phyloP scores from a whole-genome alignment of 2,113 vertebrate genomes.

The Equus przewalskii region DNA sequence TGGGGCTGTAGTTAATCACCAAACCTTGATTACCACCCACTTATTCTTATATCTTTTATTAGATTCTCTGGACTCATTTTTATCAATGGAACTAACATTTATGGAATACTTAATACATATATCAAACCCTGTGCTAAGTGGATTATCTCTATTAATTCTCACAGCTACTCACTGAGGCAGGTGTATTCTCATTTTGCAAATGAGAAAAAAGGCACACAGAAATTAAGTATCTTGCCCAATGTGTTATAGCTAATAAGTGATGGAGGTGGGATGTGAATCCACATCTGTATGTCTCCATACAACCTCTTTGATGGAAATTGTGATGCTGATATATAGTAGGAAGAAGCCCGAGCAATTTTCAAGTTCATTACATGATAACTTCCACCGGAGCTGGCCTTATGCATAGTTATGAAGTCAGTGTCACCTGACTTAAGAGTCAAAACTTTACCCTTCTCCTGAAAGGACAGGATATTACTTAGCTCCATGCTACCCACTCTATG shows the following conservation, averaged over 20 bases:
- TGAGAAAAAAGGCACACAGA: background rate
- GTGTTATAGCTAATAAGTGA: background rate
- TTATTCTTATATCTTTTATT: background rate
- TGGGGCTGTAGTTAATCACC: background rate
- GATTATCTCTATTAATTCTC: slow-evolving; percentile 26
- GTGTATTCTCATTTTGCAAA: slow-evolving; percentile 23
- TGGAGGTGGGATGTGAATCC: background rate
- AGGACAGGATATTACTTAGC: background rate
- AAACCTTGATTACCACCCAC: background rate
- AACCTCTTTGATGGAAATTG: background rate
- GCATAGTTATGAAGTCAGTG: background rate
- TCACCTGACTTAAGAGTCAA: background rate
- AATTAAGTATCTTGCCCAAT: background rate
- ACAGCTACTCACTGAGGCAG: background rate
- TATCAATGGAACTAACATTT: background rate
- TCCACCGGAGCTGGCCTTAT: background rate
- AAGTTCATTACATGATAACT: slow-evolving; percentile 19
- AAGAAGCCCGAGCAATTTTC: background rate
- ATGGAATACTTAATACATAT: background rate
- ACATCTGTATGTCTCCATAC: background rate
- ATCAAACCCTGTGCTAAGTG: background rate
- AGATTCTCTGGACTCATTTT: slow-evolving; percentile 39
- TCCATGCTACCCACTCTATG: background rate
- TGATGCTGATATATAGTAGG: background rate
- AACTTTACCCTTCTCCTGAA: background rate